Evolutionary conservation across 2,888 invertebrate species (phyloP), one percentile per base, ranked within the genome.

Genomic region (Sarcophaga rosellei): DNA sequence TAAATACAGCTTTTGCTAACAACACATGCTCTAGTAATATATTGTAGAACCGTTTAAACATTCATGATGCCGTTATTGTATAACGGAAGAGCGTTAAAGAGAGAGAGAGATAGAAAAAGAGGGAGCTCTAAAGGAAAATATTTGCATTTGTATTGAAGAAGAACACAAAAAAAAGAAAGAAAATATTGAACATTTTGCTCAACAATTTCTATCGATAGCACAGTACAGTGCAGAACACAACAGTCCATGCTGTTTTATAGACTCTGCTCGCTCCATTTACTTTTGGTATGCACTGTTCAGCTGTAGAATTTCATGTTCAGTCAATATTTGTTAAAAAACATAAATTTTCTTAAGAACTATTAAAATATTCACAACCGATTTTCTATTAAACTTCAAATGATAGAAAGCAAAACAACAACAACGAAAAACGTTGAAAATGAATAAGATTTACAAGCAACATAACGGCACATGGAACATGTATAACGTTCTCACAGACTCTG

Each of bases 331-430:
- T 17, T 59, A 11, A 35, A 35, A 35, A 61, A 47, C 77, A 69
- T 69, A 77, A 45, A 77, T 77, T 77, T 77, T 45, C 61, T 47
- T 23, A 12, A 21, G 59, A 47, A 77, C 61, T 77, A 61, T 77
- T 77, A 69, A 77, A 69, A 77, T 77, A 77, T 69, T 69, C 44
- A 35, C 35, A 77, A 23, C 66, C 45, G 77, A 69, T 68, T 77
- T 77, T 77, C 77, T 77, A 77, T 77, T 68, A 69, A 68, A 61
- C 65, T 66, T 53, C 15, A 66, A 35, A n/a, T 66, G 44, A 65
- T 17, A 65, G 35, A 61, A 66, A 59, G 17, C 20, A 65, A 25
- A 8, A 65, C 23, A 75, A 57, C 20, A 59, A 15, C 15, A 12
- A 53, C 12, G 1, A 53, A 15, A 53, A 0, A 53, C 12, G 1